Percentiles rank a stretch among this genome's conserved stretches.
Conservation (phyloP, 2,797 vertebrate species). For the Acipenser transmontanus region DNA sequence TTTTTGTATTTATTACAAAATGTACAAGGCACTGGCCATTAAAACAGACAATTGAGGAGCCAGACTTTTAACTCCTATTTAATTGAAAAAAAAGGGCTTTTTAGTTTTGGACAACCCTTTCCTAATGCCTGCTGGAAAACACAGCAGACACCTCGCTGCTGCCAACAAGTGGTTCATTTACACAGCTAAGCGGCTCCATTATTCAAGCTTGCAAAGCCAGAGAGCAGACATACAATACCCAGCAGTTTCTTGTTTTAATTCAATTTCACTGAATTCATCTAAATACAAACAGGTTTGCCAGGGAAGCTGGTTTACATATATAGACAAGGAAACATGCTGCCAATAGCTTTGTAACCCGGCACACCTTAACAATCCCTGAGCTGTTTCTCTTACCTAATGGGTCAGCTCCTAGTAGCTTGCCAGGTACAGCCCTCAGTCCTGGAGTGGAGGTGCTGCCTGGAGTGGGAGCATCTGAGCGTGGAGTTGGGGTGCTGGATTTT, state of each 20-base stretch:
- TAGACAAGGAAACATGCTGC: slow-evolving; percentile 1
- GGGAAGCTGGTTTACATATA: slow-evolving; percentile 9
- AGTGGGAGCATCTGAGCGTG: slow-evolving; percentile 88
- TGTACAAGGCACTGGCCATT: not conserved
- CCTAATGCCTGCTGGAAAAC: slow-evolving; percentile 2
- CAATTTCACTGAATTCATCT: slow-evolving; percentile 7
- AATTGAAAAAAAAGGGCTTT: not conserved
- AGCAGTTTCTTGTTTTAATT: slow-evolving; percentile 6
- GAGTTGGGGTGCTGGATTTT: slow-evolving; percentile 95
- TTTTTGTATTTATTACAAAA: not conserved
- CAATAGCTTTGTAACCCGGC: slow-evolving; percentile 2
- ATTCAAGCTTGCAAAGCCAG: slow-evolving; percentile 4
- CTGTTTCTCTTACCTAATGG: slow-evolving; percentile 75
- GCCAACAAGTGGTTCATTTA: slow-evolving; percentile 15
- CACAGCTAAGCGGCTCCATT: slow-evolving; percentile 17
- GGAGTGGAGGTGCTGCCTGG: slow-evolving; percentile 95
- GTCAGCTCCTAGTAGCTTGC: slow-evolving; percentile 92
- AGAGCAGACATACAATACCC: not conserved
- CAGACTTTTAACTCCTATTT: not conserved
- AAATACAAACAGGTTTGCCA: slow-evolving; percentile 6
- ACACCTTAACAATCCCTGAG: not conserved
- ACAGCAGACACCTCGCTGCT: not conserved
- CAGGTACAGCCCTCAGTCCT: slow-evolving; percentile 85
- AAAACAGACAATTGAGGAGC: not conserved
- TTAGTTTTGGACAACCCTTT: not conserved